Evolutionary conservation across 2,113 vertebrate genomes (phyloP).

Genomic region (Tichodroma muraria): DNA sequence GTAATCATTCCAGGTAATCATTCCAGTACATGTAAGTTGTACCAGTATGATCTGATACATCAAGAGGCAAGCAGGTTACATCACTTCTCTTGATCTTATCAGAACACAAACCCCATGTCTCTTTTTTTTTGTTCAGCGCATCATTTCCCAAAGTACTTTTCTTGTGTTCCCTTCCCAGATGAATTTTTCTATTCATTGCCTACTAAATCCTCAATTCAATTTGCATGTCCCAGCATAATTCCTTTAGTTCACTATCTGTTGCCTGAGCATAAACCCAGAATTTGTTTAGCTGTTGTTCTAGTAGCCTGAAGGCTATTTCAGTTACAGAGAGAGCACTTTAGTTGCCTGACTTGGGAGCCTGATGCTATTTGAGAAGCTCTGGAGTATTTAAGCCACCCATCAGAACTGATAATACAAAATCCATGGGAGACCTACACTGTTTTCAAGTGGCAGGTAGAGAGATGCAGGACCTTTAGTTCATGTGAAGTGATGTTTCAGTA

Average conservation of each 20-base stretch:
- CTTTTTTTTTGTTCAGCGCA: not conserved
- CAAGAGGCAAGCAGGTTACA: conserved; percentile 2
- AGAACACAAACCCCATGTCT: not conserved
- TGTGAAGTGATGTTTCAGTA: not conserved
- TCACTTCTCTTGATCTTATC: conserved; percentile 15
- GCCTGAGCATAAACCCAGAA: not conserved
- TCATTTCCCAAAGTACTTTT: not conserved
- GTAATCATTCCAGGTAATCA: not conserved
- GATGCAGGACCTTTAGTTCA: not conserved
- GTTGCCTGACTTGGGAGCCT: not conserved
- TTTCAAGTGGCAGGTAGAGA: not conserved
- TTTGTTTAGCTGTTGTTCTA: not conserved
- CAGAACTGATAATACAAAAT: not conserved
- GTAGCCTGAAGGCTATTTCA: not conserved
- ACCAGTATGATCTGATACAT: conserved; percentile 20
- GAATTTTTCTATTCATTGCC: not conserved
- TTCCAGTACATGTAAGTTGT: not conserved
- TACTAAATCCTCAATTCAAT: not conserved
- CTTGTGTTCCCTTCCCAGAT: not conserved
- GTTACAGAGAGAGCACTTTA: not conserved
- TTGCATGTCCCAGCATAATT: not conserved
- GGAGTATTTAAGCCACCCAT: not conserved
- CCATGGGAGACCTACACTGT: not conserved
- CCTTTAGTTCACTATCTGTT: not conserved
- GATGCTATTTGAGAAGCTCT: not conserved